Evolutionary conservation across 1,140 invertebrate genomes (phyloP).

Genomic region (Orussus abietinus): DNA sequence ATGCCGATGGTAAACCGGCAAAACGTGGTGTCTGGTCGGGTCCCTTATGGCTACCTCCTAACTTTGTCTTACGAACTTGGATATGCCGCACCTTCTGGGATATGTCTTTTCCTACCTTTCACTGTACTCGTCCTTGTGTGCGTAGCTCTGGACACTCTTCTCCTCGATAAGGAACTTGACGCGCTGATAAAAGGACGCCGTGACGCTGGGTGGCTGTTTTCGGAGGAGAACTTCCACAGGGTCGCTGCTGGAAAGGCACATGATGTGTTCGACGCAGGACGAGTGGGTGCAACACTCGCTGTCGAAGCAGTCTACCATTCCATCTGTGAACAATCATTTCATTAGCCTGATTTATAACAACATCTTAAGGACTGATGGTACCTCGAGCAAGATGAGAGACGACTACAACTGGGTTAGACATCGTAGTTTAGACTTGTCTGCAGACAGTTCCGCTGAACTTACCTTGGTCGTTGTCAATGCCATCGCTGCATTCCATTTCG

Average conservation of each 20-base stretch:
- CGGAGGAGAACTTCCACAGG: constrained; percentile 90
- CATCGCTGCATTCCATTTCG: constrained; percentile 90
- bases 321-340: constrained; percentile 78
- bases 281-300: constrained; percentile 87
- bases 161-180: constrained; percentile 98
- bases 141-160: constrained; percentile 96
- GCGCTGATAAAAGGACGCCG: constrained; percentile 95
- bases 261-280: constrained; percentile 82
- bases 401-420: no score
- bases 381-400: no score
- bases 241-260: constrained; percentile 92
- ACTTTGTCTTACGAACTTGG: constrained; percentile 5
- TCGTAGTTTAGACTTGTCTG: no score
- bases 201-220: constrained; percentile 93
- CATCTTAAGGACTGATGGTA: no score
- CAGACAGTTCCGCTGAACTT: constrained; percentile 32
- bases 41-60: no score
- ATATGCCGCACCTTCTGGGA: no score
- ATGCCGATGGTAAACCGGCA: no score
- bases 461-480: constrained; percentile 96
- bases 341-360: no score
- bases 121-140: constrained; percentile 93
- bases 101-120: constrained; percentile 91
- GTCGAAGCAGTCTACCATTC: constrained; percentile 95
- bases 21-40: no score